phyloP scores from a whole-genome alignment of 1,140 invertebrate species.

The Nasonia giraulti region DNA sequence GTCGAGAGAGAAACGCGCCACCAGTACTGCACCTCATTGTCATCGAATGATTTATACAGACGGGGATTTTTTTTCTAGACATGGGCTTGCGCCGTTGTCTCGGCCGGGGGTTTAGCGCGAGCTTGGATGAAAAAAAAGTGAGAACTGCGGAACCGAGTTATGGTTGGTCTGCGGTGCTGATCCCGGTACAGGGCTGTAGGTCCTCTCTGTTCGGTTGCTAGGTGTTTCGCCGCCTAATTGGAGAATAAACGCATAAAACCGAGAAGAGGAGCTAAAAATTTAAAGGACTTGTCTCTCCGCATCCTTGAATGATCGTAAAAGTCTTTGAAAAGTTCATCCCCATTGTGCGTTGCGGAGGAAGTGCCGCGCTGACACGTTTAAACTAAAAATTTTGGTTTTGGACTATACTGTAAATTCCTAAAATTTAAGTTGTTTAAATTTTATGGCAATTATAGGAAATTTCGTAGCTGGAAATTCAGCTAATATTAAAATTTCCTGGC shows the following conservation, averaged over 20 bases:
- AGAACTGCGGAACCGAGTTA: neutral
- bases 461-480: too few relatives aligned
- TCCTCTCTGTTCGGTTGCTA: neutral
- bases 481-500: too few relatives aligned
- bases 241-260: conserved; percentile 11
- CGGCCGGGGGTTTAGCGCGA: neutral
- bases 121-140: neutral
- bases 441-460: too few relatives aligned
- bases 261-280: neutral
- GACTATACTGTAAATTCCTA: too few relatives aligned
- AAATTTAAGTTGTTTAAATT: too few relatives aligned
- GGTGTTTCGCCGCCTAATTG: neutral
- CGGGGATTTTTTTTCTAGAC: neutral
- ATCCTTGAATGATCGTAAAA: conserved; percentile 14
- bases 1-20: neutral
- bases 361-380: neutral
- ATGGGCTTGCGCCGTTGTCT: neutral
- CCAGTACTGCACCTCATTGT: neutral
- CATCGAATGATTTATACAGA: neutral
- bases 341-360: neutral
- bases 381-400: neutral
- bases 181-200: neutral
- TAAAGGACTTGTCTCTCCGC: neutral
- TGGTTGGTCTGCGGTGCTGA: neutral
- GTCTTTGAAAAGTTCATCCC: neutral